Base-by-base conservation (phyloP, 2,797 vertebrate genomes). In the Denticeps clupeoides region DNA sequence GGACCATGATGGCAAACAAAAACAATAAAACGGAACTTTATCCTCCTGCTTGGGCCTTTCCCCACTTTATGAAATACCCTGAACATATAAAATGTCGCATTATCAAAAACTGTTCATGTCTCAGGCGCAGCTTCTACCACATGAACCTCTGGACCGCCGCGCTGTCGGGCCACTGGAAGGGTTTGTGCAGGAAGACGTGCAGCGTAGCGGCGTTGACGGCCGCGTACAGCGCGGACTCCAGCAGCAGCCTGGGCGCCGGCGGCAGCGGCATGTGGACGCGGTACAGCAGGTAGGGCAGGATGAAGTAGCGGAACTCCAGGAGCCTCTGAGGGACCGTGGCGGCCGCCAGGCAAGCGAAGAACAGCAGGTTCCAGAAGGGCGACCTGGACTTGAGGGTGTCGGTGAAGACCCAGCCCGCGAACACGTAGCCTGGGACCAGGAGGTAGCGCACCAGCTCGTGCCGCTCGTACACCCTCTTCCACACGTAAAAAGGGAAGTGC, bases 281-380 rank as follows among this genome's bases (percentile, higher is more conserved):
- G 63, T 91, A 98, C 62, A 98, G 82, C 66, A 99, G 64, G 61
- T 94, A 99, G 0, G 95, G 94, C 38, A 95, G 57, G 60, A 99
- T 91, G 62, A 96, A 98, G 65, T 99, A 99, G 58, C 94, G 83
- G 53, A 97, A 98, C 73, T 99, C 95, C 41, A 99, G 65, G 13
- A 99, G 76, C 68, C 89, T 91, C 65, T 99, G 95, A 49, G 95
- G 93, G 46, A 99, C 80, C 0, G 79, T 91, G 46, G 82, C 75
- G 1, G 73, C 72, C 56, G 79, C 23, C 15, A 97, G 66, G 67
- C 93, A 97, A 0, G 62, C 51, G 59, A 83, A 72, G 74, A 91
- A 95, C 7, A 82, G 77, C 60, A 92, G 62, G 37, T 67, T 84
- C 93, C 93, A 96, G 67, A 97, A 93, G 40, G 90, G 7, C 0